Evolutionary conservation across 2,888 invertebrate species (phyloP).

Genomic region (Chloromyia formosa): DNA sequence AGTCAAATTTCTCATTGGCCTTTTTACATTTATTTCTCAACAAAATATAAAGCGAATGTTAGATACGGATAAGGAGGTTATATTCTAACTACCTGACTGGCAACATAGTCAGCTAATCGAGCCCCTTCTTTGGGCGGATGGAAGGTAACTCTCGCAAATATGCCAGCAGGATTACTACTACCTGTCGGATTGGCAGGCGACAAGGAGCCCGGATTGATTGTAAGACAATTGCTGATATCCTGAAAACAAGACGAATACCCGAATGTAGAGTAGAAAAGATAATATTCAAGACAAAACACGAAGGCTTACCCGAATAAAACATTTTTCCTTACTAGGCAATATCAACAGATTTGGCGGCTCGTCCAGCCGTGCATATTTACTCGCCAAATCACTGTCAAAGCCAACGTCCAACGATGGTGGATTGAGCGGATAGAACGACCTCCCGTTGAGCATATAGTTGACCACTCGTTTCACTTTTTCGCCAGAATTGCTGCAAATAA

Average conservation of each 20-base stretch:
- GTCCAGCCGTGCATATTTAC: slow-evolving; percentile 75
- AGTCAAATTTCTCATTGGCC: no score
- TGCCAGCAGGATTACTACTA: slow-evolving; percentile 54
- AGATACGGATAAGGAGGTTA: slow-evolving; percentile 55
- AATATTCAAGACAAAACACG: neutral
- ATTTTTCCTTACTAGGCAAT: slow-evolving; percentile 84
- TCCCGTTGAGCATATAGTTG: slow-evolving; percentile 78
- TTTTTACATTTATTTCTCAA: no score
- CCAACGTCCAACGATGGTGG: slow-evolving; percentile 74
- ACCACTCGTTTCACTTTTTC: slow-evolving; percentile 82
- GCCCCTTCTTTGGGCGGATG: slow-evolving; percentile 60
- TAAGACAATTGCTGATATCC: slow-evolving; percentile 80
- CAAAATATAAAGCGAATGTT: no score
- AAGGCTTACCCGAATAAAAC: slow-evolving; percentile 77
- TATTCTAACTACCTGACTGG: slow-evolving; percentile 66
- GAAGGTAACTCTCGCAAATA: slow-evolving; percentile 76
- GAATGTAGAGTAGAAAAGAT: no score
- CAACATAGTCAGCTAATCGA: slow-evolving; percentile 62
- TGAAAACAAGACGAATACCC: slow-evolving; percentile 61
- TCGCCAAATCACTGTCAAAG: slow-evolving; percentile 77
- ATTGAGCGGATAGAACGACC: slow-evolving; percentile 83
- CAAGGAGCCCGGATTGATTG: slow-evolving; percentile 86
- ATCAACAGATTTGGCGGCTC: slow-evolving; percentile 83
- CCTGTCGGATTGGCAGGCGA: slow-evolving; percentile 79
- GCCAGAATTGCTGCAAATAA: slow-evolving; percentile 61